phyloP scores from a whole-genome alignment of 2,797 vertebrate genomes.

The Sternotherus odoratus region DNA sequence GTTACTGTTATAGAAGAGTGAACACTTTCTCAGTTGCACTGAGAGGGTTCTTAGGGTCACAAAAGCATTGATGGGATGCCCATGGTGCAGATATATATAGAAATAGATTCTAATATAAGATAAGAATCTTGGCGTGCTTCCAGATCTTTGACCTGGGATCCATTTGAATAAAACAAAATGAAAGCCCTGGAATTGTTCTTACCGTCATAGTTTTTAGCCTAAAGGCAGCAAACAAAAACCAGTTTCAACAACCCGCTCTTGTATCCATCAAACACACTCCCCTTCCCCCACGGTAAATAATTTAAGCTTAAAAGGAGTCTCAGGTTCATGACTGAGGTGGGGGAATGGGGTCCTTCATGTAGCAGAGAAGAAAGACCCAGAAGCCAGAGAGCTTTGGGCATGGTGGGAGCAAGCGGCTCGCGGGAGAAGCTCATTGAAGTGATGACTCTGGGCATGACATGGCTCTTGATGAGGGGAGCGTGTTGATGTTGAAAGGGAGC shows the following conservation, averaged over 20 bases:
- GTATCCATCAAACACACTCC: not conserved
- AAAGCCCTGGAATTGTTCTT: not conserved
- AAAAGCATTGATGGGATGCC: not conserved
- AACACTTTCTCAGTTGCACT: too few relatives aligned
- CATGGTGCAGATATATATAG: not conserved
- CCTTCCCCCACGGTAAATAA: too few relatives aligned
- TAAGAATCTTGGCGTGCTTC: not conserved
- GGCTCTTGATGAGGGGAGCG: not conserved
- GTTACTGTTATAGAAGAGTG: too few relatives aligned
- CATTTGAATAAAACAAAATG: not conserved
- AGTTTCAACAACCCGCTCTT: not conserved
- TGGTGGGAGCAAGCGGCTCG: not conserved
- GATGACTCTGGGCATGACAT: not conserved
- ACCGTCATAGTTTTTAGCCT: not conserved
- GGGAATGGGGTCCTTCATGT: not conserved
- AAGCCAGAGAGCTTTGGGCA: not conserved
- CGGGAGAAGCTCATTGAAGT: not conserved
- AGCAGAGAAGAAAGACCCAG: not conserved
- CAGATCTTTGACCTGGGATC: not conserved
- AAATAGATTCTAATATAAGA: not conserved
- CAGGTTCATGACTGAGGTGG: not conserved
- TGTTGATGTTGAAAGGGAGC: not conserved
- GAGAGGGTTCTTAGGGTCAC: too few relatives aligned
- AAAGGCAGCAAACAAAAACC: not conserved
- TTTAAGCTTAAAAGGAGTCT: not conserved